Evolutionary conservation across 1,140 invertebrate genomes (phyloP).

Genomic region (Rhagoletis pomonella): DNA sequence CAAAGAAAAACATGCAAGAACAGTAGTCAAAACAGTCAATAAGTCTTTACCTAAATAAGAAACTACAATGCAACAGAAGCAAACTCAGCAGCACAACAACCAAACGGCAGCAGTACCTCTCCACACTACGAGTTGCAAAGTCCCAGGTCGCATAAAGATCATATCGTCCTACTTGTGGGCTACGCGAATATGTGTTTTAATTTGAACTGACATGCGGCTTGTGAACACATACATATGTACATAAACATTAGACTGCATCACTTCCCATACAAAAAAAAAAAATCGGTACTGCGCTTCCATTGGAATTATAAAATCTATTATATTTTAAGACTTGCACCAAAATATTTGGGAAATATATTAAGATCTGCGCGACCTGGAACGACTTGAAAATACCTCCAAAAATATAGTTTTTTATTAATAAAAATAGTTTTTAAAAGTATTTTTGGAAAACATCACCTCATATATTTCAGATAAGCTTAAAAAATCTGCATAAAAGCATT

Average conservation of each 20-base stretch:
- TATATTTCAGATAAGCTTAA: too few relatives aligned
- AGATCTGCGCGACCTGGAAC: too few relatives aligned
- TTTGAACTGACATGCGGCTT: conserved; percentile 50
- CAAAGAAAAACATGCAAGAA: background rate
- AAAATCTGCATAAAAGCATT: too few relatives aligned
- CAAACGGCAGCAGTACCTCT: background rate
- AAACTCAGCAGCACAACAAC: background rate
- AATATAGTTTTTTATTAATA: too few relatives aligned
- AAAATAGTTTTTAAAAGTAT: too few relatives aligned
- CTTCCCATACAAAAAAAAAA: too few relatives aligned
- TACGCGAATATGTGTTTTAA: conserved; percentile 54
- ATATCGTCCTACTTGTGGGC: conserved; percentile 52
- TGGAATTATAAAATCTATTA: too few relatives aligned
- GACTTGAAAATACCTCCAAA: too few relatives aligned
- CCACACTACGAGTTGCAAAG: background rate
- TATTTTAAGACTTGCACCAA: too few relatives aligned
- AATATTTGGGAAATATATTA: too few relatives aligned
- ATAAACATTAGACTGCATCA: too few relatives aligned
- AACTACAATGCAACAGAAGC: background rate
- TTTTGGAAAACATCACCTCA: background rate
- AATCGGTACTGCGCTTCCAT: too few relatives aligned
- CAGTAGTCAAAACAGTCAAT: conserved; percentile 22
- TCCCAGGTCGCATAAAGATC: conserved; percentile 16
- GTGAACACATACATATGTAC: background rate
- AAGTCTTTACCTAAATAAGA: conserved; percentile 7